Conservation (phyloP, 2,888 invertebrate genomes). For the Gasteruption jaculator region DNA sequence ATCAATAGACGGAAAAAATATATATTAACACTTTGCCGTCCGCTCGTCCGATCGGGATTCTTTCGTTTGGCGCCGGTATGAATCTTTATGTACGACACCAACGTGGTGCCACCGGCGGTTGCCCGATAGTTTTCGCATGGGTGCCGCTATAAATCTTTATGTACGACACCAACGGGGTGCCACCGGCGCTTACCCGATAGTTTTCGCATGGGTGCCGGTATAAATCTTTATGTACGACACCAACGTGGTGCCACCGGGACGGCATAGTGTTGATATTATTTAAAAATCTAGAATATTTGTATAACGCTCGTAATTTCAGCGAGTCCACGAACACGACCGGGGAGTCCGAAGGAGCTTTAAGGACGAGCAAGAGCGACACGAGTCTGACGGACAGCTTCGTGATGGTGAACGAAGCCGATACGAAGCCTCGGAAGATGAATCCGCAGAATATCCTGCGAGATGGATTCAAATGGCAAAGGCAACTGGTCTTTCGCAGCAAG, state of each 20-base stretch:
- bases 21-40: too few species aligned
- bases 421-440: constrained; percentile 47
- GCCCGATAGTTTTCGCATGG: too few species aligned
- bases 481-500: constrained; percentile 89
- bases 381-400: constrained; percentile 89
- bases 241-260: too few species aligned
- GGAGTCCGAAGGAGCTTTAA: constrained; percentile 56
- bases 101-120: too few species aligned
- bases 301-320: constrained; percentile 22
- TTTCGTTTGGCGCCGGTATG: too few species aligned
- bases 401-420: constrained; percentile 64
- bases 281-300: constrained; percentile 6
- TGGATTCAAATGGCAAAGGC: constrained; percentile 84
- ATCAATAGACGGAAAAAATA: not conserved
- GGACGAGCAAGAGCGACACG: constrained; percentile 86
- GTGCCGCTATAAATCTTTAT: too few species aligned
- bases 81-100: too few species aligned
- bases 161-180: too few species aligned
- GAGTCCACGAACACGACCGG: constrained; percentile 32
- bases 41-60: too few species aligned
- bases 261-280: not conserved
- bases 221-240: too few species aligned
- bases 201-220: too few species aligned
- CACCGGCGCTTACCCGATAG: too few species aligned
- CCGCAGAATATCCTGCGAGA: constrained; percentile 52